Conservation (phyloP, 2,113 vertebrate species). For the Gymnocephalus cernua region DNA sequence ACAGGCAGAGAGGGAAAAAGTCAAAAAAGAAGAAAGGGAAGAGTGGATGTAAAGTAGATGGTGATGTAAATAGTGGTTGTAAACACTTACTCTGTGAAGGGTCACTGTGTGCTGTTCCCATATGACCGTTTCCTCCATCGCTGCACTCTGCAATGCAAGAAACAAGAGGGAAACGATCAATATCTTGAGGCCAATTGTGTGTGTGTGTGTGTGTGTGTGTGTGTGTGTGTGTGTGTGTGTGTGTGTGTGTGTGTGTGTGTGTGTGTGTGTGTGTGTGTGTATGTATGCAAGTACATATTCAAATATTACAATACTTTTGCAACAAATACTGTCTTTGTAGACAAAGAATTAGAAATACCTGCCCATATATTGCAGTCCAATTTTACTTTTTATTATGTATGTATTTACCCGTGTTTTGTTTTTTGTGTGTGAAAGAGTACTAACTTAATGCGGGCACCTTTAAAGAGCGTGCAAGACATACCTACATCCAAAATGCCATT, state of each 20-base stretch:
- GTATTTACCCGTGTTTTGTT: neutral
- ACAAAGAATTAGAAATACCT: neutral
- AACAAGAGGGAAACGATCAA: conserved; percentile 34
- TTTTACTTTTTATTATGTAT: neutral
- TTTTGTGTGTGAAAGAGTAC: neutral
- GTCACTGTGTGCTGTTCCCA: conserved; percentile 99
- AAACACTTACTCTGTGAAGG: conserved; percentile 96
- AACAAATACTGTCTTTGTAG: neutral
- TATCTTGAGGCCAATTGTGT: neutral
- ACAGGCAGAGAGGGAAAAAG: conserved; percentile 27
- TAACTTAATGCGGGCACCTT: neutral
- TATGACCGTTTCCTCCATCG: conserved; percentile 99
- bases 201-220: too few relatives aligned
- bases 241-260: too few relatives aligned
- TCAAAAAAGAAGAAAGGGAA: conserved; percentile 38
- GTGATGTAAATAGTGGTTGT: conserved; percentile 6
- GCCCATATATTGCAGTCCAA: neutral
- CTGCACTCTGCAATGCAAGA: conserved; percentile 88
- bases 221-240: too few relatives aligned
- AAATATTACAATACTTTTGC: neutral
- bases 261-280: too few relatives aligned
- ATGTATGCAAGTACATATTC: neutral
- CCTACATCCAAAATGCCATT: neutral
- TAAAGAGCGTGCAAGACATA: neutral
- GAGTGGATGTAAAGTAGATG: conserved; percentile 23